Evolutionary conservation across 2,888 invertebrate species (phyloP).

Genomic region (Latrodectus hesperus): DNA sequence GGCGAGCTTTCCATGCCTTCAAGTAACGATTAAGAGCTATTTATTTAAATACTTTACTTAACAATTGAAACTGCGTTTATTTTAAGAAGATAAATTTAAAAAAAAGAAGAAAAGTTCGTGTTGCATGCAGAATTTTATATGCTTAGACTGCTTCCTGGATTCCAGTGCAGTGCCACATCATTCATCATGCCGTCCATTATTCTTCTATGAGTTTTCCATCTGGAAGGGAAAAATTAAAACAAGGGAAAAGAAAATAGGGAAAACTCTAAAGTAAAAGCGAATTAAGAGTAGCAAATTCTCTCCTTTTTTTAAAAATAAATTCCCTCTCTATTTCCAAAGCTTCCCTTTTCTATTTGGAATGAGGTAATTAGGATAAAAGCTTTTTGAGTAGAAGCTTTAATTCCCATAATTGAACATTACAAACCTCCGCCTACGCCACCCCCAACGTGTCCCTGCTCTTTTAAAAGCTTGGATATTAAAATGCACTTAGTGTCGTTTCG

Average conservation of each 20-base stretch:
- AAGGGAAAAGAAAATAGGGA: background rate
- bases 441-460: constrained; percentile 4
- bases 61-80: too few relatives aligned
- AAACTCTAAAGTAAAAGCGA: constrained; percentile 15
- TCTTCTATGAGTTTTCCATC: too few relatives aligned
- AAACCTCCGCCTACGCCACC: background rate
- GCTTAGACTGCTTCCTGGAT: too few relatives aligned
- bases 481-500: constrained; percentile 44
- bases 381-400: constrained; percentile 55
- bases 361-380: constrained; percentile 58
- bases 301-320: constrained; percentile 8
- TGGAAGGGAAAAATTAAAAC: background rate
- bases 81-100: too few relatives aligned
- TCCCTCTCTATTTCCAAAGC: background rate
- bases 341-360: constrained; percentile 32
- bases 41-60: too few relatives aligned
- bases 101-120: too few relatives aligned
- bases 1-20: too few relatives aligned
- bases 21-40: too few relatives aligned
- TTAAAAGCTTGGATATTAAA: constrained; percentile 42
- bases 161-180: too few relatives aligned
- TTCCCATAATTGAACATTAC: constrained; percentile 61
- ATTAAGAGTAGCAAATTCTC: constrained; percentile 43
- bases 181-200: too few relatives aligned
- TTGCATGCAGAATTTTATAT: too few relatives aligned